Evolutionary conservation across 2,113 vertebrate species (phyloP), one percentile per base, ranked within the genome.

Genomic region (Ciconia boyciana): DNA sequence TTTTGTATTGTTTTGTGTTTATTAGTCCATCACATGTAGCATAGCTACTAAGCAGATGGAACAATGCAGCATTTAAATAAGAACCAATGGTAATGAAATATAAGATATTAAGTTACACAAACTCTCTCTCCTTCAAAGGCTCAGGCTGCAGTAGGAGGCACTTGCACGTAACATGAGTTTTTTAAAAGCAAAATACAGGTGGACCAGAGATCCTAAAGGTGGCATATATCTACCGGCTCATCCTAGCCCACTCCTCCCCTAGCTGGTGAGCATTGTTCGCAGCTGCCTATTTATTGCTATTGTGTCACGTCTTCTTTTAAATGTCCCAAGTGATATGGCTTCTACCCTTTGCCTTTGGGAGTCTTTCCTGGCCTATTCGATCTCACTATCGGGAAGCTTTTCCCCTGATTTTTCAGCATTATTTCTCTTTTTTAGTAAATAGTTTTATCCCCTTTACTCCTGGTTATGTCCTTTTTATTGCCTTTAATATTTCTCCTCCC

Each of bases 1-100:
- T 97, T 97, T 97, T 95, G 86, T 92, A 95, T 98, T 98, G 96
- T 97, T 97, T 97, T 97, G 88, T 93, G 94, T 96, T 98, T 98
- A 97, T 97, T 98, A 98, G 94, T 87, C 81, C 8, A 10, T 96
- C 96, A 96, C 97, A 96, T 44, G 77, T 85, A 72, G 55, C 58
- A 91, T 46, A 98, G 94, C 92, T 97, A 93, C 94, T 94, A 96
- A 97, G 94, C 83, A 96, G 97, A 94, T 43, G 16, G 83, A 97
- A 69, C 84, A 96, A 97, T 89, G 87, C 83, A 96, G 72, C 71
- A 85, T 94, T 97, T 96, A 97, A 96, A 93, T 87, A 95, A 87
- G 85, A 93, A 94, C 91, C 89, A 87, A 43, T 94, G 94, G 80
- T 85, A 96, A 91, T 90, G 93, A 94, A 97, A 97, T 76, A 83